Evolutionary conservation across 2,888 invertebrate species (phyloP), one percentile per base, ranked within the genome.

Genomic region (Sinohyriopsis cumingii): DNA sequence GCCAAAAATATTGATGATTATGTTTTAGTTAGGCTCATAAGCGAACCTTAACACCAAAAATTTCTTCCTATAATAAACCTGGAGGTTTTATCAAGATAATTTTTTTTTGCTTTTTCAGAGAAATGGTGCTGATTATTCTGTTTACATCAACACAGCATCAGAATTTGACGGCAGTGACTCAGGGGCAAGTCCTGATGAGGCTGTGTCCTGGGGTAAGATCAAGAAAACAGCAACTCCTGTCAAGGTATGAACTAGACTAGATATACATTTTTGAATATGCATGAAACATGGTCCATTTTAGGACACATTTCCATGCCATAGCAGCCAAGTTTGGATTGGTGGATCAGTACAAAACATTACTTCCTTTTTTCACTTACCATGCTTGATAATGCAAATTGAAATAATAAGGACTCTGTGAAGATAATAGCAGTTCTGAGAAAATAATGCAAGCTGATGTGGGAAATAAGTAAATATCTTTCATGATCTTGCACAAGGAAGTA

Each of bases 141-240:
- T 99, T 0, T 99, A 95, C 90, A 91, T 99, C 19, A 99, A 99
- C 90, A 99, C 99, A 0, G 95, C 94, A 0, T 94, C 95, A 54
- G 99, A 99, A 91, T 99, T 94, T 92, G 99, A 99, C 91, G 99
- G 92, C 0, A 98, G 97, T 88, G 99, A 99, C 90, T 95, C 98
- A 55, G 99, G 99, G 0, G 99, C 99, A 0, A 92, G 95, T 70
- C 99, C 99, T 0, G 99, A 99, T 91, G 99, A 99, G 91, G 99
- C 99, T 0, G 93, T 98, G 1, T 98, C 98, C 5, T 99, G 99
- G 99, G 99, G 99, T 0, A 99, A 99, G 92, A 98, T 99, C 72
- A 94, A 94, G 85, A 93, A 93, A 77, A 94, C 94, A 75, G 96
- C 98, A 0, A 93, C 92, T 45, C 96, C 98, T 0, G 96, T 98